Evolutionary conservation across 2,888 invertebrate genomes (phyloP).

Genomic region (Saturnia pavonia): DNA sequence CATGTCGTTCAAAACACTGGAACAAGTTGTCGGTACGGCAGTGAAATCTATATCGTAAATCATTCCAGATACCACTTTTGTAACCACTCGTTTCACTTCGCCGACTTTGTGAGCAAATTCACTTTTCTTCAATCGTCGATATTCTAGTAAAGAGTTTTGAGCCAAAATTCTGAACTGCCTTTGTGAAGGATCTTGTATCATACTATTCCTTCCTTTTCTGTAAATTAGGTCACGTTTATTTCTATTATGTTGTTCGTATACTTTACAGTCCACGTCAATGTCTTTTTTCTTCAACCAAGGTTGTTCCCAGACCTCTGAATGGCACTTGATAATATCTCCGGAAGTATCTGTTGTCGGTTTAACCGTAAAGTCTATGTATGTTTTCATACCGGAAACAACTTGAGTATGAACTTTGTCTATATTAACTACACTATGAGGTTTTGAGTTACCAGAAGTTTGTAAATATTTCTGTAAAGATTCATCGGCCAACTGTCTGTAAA

Average conservation of each 20-base stretch:
- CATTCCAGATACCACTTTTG: slow-evolving; percentile 48
- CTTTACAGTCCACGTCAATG: slow-evolving; percentile 31
- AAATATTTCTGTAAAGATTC: slow-evolving; percentile 41
- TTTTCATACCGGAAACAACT: slow-evolving; percentile 34
- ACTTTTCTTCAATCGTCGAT: slow-evolving; percentile 33
- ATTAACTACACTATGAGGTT: slow-evolving; percentile 25
- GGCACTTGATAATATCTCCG: slow-evolving; percentile 26
- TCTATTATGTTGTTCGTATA: background rate
- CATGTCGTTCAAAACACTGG: slow-evolving; percentile 29
- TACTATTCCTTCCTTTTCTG: slow-evolving; percentile 22
- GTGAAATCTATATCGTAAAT: slow-evolving; percentile 50
- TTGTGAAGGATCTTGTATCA: slow-evolving; percentile 37
- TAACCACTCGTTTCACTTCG: slow-evolving; percentile 45
- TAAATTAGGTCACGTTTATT: slow-evolving; percentile 12
- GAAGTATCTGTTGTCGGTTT: slow-evolving; percentile 13
- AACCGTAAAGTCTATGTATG: slow-evolving; percentile 33
- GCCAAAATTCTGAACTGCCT: slow-evolving; percentile 44
- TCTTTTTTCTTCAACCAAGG: slow-evolving; percentile 29
- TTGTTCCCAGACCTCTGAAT: slow-evolving; percentile 27
- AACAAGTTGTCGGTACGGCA: slow-evolving; percentile 41
- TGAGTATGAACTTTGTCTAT: slow-evolving; percentile 35
- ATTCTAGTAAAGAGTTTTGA: slow-evolving; percentile 45
- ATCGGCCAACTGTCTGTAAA: slow-evolving; percentile 33
- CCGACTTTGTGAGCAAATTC: slow-evolving; percentile 39
- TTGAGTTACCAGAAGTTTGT: slow-evolving; percentile 11